Base-by-base conservation (phyloP, 2,888 invertebrate genomes). In the Trachelus iudaicus region DNA sequence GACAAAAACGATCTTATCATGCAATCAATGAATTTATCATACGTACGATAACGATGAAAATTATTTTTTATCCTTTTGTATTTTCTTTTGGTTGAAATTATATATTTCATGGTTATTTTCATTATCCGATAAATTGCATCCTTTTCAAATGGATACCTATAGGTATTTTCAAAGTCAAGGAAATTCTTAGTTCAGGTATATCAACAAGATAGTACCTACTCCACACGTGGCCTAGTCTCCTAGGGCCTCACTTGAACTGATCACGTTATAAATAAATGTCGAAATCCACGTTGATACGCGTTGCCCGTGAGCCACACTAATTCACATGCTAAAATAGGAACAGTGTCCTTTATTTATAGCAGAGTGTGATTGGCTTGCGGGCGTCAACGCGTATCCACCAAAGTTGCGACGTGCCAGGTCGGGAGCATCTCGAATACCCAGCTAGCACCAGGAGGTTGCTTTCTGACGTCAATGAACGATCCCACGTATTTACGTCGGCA, bases 291-390 rank as follows among this genome's bases (percentile, higher is more conserved):
- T 34, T 76, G 73, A 78, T 75, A 73, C 75, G 78, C 85, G 85
- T 83, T 84, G 84, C 79, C 82, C 81, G 85, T 86, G 87, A 86
- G 87, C 88, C 86, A 88, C 88, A 88, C 88, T 88, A 86, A 87
- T 88, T 88, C 80, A 81, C 84, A 82, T 82, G 85, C 87, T 88
- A 88, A 87, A 88, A 87, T 87, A 87, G 87, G 87, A 86, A 79
- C 86, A 80, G 81, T 85, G 83, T 83, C 84, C 80, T 84, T 87
- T 88, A 88, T 88, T 87, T 88, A 88, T 88, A 88, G 81, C 75
- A 56, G 81, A 81, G 78, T 80, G 79, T 82, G 84, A 85, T 86
- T 85, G 85, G 85, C 86, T 83, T 31, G 71, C 71, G 71, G 15
- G 33, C 71, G 71, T 71, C 71, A 71, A 31, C 31, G 71, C 71